A percentile compares a stretch with the other conserved stretches of the same genome.
Conservation (phyloP, 2,888 invertebrate genomes). For the Conchocele bisecta region DNA sequence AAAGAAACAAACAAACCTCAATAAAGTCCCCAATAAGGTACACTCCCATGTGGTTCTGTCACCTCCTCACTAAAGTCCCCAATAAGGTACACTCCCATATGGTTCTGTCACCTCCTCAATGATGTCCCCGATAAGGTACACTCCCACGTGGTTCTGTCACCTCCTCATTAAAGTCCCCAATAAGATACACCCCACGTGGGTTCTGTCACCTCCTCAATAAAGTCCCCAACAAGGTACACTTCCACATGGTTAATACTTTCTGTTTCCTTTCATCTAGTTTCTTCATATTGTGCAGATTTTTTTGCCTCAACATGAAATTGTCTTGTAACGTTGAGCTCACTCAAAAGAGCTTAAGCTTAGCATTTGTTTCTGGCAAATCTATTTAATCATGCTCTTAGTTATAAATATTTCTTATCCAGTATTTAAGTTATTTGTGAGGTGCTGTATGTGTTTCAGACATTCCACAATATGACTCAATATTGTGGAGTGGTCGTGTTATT, state of each 20-base stretch:
- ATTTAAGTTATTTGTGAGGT: too few relatives aligned
- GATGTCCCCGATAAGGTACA: constrained; percentile 91
- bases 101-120: constrained; percentile 96
- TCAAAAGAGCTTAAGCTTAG: too few relatives aligned
- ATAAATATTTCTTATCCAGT: too few relatives aligned
- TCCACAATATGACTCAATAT: too few relatives aligned
- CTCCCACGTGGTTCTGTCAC: constrained; percentile 91
- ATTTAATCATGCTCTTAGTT: too few relatives aligned
- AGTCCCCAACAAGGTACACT: constrained; percentile 92
- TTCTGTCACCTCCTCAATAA: constrained; percentile 92
- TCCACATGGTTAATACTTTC: constrained; percentile 98
- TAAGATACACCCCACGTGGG: constrained; percentile 85
- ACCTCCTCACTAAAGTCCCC: constrained; percentile 94
- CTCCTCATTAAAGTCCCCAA: constrained; percentile 93
- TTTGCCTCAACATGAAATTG: too few relatives aligned
- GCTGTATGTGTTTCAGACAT: too few relatives aligned
- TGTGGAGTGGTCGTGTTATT: not conserved
- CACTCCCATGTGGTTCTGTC: constrained; percentile 96
- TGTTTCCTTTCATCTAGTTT: too few relatives aligned
- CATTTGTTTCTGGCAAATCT: too few relatives aligned
- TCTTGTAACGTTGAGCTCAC: too few relatives aligned
- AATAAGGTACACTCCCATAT: constrained; percentile 91
- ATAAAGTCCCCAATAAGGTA: constrained; percentile 93
- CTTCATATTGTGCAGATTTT: too few relatives aligned
- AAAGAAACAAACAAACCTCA: too few relatives aligned